Conservation (phyloP, 2,113 vertebrate genomes). For the Bungarus multicinctus region DNA sequence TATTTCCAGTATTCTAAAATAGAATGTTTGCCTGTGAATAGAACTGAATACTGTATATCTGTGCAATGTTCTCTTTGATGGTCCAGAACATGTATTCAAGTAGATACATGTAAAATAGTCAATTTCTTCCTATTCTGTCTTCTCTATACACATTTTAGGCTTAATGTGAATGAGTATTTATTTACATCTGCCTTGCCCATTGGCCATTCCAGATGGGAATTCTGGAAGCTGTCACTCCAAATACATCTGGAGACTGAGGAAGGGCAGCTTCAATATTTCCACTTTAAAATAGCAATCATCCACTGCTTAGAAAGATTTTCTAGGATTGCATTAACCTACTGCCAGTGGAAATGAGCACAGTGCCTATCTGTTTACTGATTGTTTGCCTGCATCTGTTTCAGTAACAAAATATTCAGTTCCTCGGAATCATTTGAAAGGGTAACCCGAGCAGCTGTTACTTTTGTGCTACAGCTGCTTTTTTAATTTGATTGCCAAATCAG, state of each 20-base stretch:
- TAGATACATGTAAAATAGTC: neutral
- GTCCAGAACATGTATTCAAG: neutral
- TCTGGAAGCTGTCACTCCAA: neutral
- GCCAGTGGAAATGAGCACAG: neutral
- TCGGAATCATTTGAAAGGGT: slow-evolving; percentile 41
- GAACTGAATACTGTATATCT: neutral
- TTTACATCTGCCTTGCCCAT: neutral
- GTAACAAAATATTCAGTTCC: slow-evolving; percentile 20
- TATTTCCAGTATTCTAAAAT: neutral
- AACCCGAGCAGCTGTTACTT: slow-evolving; percentile 54
- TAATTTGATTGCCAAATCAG: slow-evolving; percentile 50
- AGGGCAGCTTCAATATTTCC: neutral
- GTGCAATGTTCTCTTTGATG: neutral
- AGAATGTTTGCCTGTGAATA: neutral
- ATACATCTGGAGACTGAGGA: neutral
- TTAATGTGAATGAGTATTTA: neutral
- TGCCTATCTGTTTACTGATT: neutral
- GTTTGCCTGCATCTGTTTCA: slow-evolving; percentile 5
- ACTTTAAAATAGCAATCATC: neutral
- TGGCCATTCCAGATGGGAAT: neutral
- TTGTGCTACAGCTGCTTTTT: slow-evolving; percentile 6
- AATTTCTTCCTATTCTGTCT: neutral
- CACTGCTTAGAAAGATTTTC: neutral
- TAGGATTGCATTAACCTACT: neutral
- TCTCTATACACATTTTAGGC: neutral